Base-by-base conservation (phyloP, 1,140 invertebrate genomes). In the Trichogramma pretiosum region DNA sequence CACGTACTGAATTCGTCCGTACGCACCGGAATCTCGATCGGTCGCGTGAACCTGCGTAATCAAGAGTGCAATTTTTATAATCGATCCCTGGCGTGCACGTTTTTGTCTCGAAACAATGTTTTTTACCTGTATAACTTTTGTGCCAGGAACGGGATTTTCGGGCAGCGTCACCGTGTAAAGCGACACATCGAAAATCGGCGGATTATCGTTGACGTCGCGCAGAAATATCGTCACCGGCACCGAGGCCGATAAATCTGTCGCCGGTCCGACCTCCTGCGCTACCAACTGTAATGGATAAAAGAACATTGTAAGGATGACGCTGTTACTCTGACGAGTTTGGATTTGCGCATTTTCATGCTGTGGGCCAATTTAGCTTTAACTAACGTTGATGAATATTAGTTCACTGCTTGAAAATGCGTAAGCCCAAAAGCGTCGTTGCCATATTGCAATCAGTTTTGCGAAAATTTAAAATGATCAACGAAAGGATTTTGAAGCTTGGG, bases 131-230 rank as follows among this genome's bases (percentile, higher is more conserved):
- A 83, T 61, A 1, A 92, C 80, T 52, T 75, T 80, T 0, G 84
- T 85, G 11, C 85, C 87, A 14, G 77, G 73, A 13, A 82, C 82
- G 17, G 84, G 77, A 61, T 94, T 89, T 69, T 95, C 91, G 1
- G 77, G 77, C 19, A 92, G 57, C 22, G 82, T 79, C 0, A 82
- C 83, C 34, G 79, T 73, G 59, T 93, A 96, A 1, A 76, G 67
- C 13, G 79, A 60, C 52, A 83, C 73, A 8, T 79, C 68, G 63
- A 97, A 97, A 39, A 82, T 72, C 0, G 93, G 93, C 4, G 80
- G 69, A 68, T 94, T 93, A 60, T 96, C 93, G 61, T 97, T 96
- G 3, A 87, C 75, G 64, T 97, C 93, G 46, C 84, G 78, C 14
- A 97, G 68, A 58, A 85, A 82, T 2, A 95, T 83, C 0, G 80